Base-by-base conservation (phyloP, 2,797 vertebrate species). In the Lepus oiostolus region DNA sequence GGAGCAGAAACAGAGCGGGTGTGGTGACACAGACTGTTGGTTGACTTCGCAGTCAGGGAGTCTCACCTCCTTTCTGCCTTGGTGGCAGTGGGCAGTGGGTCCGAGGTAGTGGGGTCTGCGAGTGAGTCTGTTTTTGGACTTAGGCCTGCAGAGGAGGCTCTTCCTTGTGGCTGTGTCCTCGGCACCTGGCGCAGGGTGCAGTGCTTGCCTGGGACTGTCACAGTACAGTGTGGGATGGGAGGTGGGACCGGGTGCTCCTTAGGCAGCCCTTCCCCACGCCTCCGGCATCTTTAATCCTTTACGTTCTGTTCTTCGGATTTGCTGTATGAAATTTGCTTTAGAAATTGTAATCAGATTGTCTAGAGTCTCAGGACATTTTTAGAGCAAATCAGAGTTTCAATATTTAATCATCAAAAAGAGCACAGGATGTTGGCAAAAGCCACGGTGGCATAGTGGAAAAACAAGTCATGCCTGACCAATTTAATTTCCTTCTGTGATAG, bases 401-500 rank as follows among this genome's bases (percentile, higher is more conserved):
- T 93, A 91, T 93, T 84, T 90, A 85, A 74, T 89, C 52, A 86
- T 72, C 30, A 38, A 38, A 91, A 93, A 81, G 91, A 91, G 62
- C 71, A 76, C 42, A 84, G 88, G 42, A 87, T 95, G 70, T 92
- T 91, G 72, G 79, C 91, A 89, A 88, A 28, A 89, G 62, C 80
- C 3, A 21, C 35, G 35, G 11, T 81, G 63, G 60, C 12, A 8
- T 58, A 81, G 77, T 89, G 88, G 74, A 65, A 96, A 95, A 95
- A 72, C 7, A 87, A 88, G 77, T 94, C 50, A 75, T 92, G 82
- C 54, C 63, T 85, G 91, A 84, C 70, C 26, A 91, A 8, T 79
- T 93, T 65, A 91, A 90, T 93, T 96, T 94, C 62, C 71, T 88
- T 80, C 62, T 89, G 19, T 95, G 72, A 80, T 85, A 71, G 70